Percentiles rank a stretch among this genome's conserved stretches.
phyloP scores from a whole-genome alignment of 2,888 invertebrate species.

The Oscheius onirici region DNA sequence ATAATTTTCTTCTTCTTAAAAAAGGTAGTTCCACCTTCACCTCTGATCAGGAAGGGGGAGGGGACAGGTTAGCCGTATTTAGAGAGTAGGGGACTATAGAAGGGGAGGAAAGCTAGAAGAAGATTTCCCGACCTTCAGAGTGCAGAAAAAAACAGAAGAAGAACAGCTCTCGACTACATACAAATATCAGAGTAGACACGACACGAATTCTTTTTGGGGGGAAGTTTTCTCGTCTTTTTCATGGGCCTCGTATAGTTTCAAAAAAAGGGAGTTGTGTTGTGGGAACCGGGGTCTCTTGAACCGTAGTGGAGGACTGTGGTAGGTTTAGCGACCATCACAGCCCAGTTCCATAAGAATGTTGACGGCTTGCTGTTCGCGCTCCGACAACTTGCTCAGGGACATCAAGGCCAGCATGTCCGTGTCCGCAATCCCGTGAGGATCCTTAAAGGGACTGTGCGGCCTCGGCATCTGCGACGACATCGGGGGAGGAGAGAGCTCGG shows the following conservation, averaged over 20 bases:
- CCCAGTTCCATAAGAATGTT: slow-evolving; percentile 21
- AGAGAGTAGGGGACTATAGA: not conserved
- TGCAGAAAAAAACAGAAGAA: not conserved
- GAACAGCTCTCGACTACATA: slow-evolving; percentile 5
- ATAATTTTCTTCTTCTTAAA: too few relatives aligned
- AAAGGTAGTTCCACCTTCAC: too few relatives aligned
- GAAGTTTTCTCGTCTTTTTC: too few relatives aligned
- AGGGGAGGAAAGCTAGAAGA: not conserved
- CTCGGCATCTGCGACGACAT: slow-evolving; percentile 3
- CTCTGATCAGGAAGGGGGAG: too few relatives aligned
- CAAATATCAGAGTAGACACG: not conserved
- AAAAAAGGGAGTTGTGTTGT: too few relatives aligned
- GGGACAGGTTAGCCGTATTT: too few relatives aligned
- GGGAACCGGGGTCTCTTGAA: too few relatives aligned
- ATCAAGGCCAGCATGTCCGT: slow-evolving; percentile 26
- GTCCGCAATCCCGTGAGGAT: slow-evolving; percentile 28
- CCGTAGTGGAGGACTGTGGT: too few relatives aligned
- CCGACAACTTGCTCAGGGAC: slow-evolving; percentile 19
- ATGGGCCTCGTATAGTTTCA: too few relatives aligned
- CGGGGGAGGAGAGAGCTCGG: slow-evolving; percentile 28
- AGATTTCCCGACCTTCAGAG: too few relatives aligned
- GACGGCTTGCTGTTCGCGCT: slow-evolving; percentile 29
- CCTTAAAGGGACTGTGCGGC: slow-evolving; percentile 29
- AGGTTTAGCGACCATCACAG: slow-evolving; percentile 17
- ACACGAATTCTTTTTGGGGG: not conserved